Evolutionary conservation across 2,797 vertebrate genomes (phyloP).

Genomic region (Cyclura pinguis): DNA sequence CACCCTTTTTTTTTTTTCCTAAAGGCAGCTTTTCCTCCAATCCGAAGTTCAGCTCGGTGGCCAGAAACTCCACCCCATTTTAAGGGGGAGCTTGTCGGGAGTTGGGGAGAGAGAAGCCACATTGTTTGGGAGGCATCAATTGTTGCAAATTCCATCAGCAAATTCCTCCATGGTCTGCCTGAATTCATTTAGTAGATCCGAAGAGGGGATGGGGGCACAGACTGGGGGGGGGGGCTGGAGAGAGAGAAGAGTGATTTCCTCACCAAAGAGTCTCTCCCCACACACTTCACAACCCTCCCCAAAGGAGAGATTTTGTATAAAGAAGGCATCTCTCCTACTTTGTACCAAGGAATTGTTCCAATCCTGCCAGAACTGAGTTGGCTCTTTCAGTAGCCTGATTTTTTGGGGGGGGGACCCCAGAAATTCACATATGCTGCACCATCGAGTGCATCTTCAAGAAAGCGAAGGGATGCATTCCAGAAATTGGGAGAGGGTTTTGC

Average conservation of each 20-base stretch:
- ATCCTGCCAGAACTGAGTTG: too few relatives aligned
- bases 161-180: constrained; percentile 31
- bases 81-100: too few relatives aligned
- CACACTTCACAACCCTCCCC: not conserved
- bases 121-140: constrained; percentile 22
- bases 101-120: not conserved
- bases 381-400: too few relatives aligned
- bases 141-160: constrained; percentile 33
- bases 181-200: not conserved
- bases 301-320: not conserved
- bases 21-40: constrained; percentile 4
- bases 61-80: constrained; percentile 13
- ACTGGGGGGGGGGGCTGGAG: not conserved
- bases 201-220: not conserved
- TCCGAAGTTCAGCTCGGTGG: not conserved
- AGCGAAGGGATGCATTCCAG: not conserved
- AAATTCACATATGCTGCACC: too few relatives aligned
- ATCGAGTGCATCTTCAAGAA: too few relatives aligned
- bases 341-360: too few relatives aligned
- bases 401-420: too few relatives aligned
- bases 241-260: too few relatives aligned
- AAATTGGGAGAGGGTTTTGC: not conserved
- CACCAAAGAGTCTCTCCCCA: not conserved
- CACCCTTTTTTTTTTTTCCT: too few relatives aligned
- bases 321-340: too few relatives aligned